Base-by-base conservation (phyloP, 2,113 vertebrate genomes). In the Lasiurus borealis region DNA sequence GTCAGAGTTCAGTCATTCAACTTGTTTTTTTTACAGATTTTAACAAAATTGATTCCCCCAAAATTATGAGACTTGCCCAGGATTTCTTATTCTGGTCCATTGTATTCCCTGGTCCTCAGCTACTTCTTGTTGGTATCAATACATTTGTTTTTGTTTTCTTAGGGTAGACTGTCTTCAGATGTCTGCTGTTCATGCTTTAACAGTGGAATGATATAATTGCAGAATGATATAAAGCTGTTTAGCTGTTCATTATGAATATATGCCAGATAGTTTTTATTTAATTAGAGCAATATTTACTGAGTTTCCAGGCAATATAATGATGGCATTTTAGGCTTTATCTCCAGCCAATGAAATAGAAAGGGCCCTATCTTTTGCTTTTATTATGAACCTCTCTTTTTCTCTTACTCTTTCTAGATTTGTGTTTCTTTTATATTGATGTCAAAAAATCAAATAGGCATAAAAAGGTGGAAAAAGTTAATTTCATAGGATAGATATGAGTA, bases 261-360 rank as follows among this genome's bases (percentile, higher is more conserved):
- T 88, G 95, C 73, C 85, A 90, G 69, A 96, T 92, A 97, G 80
- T 93, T 96, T 96, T 95, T 96, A 90, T 97, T 96, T 96, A 96
- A 96, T 97, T 93, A 85, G 88, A 95, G 94, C 90, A 97, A 95
- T 96, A 96, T 96, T 97, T 97, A 71, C 93, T 91, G 83, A 57
- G 97, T 97, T 97, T 91, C 97, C 82, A 95, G 83, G 96, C 94
- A 97, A 96, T 88, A 10, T 71, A 69, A 72, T 21, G 86, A 87
- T 92, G 92, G 77, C 76, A 86, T 96, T 85, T 94, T 34, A 94
- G 92, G 36, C 72, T 88, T 94, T 91, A 23, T 50, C 88, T 76
- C 80, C 84, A 91, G 71, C 62, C 89, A 34, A 4, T 76, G 85
- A 85, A 85, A 85, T n/a, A 86, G 88, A 92, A 92, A 91, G 62